Evolutionary conservation across 2,888 invertebrate genomes (phyloP), one percentile per base, ranked within the genome.

Genomic region (Clunio marinus): DNA sequence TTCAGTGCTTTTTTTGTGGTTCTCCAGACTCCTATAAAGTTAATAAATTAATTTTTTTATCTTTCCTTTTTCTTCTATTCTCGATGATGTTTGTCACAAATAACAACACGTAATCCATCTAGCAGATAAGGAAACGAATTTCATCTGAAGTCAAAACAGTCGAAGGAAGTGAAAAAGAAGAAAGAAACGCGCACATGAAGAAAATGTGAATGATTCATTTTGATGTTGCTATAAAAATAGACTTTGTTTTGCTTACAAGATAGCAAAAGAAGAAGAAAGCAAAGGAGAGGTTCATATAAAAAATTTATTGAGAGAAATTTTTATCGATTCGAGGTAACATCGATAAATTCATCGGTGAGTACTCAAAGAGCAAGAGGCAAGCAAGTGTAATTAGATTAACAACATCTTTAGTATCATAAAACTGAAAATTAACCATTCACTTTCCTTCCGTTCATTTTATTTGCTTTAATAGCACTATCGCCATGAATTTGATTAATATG

Each of bases 401-500:
- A 7, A 45, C 35, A 32, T 32, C 35, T 32, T 32, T 13, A 51
- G 51, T 17, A 22, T 22, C 4, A 17, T 5, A 51, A 51, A 13
- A 51, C 22, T 17, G 51, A 4, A 41, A 41, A 3, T 41, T 41
- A n/a, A 41, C 2, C 41, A 41, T 15, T 41, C 15, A 10, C 51
- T 3, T 7, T 32, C 32, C 32, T 7, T 32, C 10, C 32, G 32
- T 7, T 32, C 32, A 4, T 7, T 32, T 4, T 32, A 10, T 32
- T 32, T 32, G 32, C 10, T 8, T 51, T 17, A 20, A 22, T 51
- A 32, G 4, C 10, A 10, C 32, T 10, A 10, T 32, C 10, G 25
- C 22, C 80, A 93, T 93, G 93, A 93, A 93, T 83, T 86, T 91
- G 78, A 88, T 91, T 77, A 93, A 93, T 80, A 91, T 93, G 91